Conservation (phyloP, 2,888 invertebrate species). For the Epinotia demarniana region DNA sequence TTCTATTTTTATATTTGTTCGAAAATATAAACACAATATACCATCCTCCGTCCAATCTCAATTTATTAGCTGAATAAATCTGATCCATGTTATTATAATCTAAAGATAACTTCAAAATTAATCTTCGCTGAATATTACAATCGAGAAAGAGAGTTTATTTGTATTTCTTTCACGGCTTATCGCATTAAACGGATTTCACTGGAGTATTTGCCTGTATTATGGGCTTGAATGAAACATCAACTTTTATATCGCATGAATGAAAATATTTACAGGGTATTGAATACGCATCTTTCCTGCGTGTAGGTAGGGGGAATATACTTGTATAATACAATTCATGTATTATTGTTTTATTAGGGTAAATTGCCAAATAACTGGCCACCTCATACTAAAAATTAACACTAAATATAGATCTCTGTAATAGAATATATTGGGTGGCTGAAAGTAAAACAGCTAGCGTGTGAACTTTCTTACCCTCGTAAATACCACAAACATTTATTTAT, state of each 20-base stretch:
- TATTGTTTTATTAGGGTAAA: too few species aligned
- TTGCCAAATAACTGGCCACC: too few species aligned
- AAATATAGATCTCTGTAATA: not conserved
- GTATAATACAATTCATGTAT: too few species aligned
- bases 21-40: slow-evolving; percentile 6
- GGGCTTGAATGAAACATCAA: not conserved
- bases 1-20: slow-evolving; percentile 9
- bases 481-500: too few species aligned
- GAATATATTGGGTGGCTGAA: not conserved
- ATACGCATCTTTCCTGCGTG: not conserved
- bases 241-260: not conserved
- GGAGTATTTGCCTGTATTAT: not conserved
- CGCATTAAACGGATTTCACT: not conserved
- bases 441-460: too few species aligned
- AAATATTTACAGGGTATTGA: not conserved
- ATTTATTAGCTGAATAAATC: not conserved
- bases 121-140: not conserved
- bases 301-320: not conserved
- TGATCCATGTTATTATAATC: not conserved
- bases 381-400: too few species aligned
- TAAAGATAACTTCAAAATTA: slow-evolving; percentile 1
- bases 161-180: slow-evolving; percentile 2
- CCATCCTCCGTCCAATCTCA: not conserved
- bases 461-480: not conserved
- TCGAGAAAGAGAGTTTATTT: not conserved